Percentiles rank a stretch among this genome's conserved stretches.
Conservation (phyloP, 2,888 invertebrate genomes). For the Choreutis nemorana region DNA sequence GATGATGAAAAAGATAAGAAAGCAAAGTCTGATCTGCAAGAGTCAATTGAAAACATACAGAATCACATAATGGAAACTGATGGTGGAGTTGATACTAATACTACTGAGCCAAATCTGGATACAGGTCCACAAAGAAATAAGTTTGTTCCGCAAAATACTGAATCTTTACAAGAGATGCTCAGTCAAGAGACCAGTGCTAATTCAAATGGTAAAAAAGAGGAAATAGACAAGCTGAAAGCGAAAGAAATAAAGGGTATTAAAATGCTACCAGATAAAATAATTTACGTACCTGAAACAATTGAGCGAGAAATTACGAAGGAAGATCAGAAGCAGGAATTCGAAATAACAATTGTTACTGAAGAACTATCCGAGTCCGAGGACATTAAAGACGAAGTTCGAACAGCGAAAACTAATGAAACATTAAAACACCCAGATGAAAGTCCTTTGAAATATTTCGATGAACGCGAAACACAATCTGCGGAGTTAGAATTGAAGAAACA, state of each 20-base stretch:
- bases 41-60: conserved; percentile 12
- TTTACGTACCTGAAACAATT: too few species aligned
- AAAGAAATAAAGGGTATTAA: too few species aligned
- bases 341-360: conserved; percentile 42
- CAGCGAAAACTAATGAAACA: conserved; percentile 7
- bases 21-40: conserved; percentile 10
- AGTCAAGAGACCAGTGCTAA: too few species aligned
- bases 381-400: conserved; percentile 5
- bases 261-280: too few species aligned
- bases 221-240: too few species aligned
- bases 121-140: too few species aligned
- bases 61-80: too few species aligned
- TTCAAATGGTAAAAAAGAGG: too few species aligned
- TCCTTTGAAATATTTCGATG: conserved; percentile 34
- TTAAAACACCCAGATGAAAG: conserved; percentile 16
- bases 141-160: too few species aligned
- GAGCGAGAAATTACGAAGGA: conserved; percentile 17
- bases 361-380: conserved; percentile 32
- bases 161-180: too few species aligned
- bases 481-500: conserved; percentile 37
- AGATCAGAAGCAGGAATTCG: conserved; percentile 22
- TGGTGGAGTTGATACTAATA: too few species aligned
- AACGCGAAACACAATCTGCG: conserved; percentile 40
- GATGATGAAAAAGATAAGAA: conserved; percentile 11
- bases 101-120: too few species aligned